Base-by-base conservation (phyloP, 2,113 vertebrate species). In the Hippocampus barbouri region DNA sequence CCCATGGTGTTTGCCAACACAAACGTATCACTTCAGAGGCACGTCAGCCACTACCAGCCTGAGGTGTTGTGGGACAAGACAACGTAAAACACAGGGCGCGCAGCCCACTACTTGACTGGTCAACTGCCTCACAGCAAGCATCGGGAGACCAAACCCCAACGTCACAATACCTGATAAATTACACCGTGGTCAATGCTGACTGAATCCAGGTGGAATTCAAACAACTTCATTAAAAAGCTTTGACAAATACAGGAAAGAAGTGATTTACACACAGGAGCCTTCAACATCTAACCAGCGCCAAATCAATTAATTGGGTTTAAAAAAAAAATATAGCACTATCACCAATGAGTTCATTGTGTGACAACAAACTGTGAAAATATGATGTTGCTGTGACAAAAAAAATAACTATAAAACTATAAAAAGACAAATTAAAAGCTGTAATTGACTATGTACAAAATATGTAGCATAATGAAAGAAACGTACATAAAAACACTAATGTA, bases 101-200 rank as follows among this genome's bases (percentile, higher is more conserved):
- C 51, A 8, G 63, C 72, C 72, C 47, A 71, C 79, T 75, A 75
- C 68, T 68, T 71, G 41, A 74, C 72, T 0, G 63, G 72, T 72
- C 69, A 15, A 68, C 57, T 34, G 79, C 78, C 79, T 79, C 65
- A 64, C 25, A 74, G 79, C 74, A 72, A 70, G 78, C 73, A 70
- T 71, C 72, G 63, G 63, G 23, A 66, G 34, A 64, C 23, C 4
- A 75, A 68, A 67, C 74, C 72, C 74, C 62, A 45, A 60, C 69
- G 71, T 63, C 81, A 68, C 59, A 43, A 14, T n/a, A 23, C 34
- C 79, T 83, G 82, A 86, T 80, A 86, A 86, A 88, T 86, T 87
- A 73, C 75, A 59, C 68, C 20, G 67, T 40, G 74, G 73, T 79
- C 72, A 7, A 72, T 68, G 59, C 67, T 69, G 74, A 80, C 71